Conservation (phyloP, 2,888 invertebrate species). For the Volucella zonaria region DNA sequence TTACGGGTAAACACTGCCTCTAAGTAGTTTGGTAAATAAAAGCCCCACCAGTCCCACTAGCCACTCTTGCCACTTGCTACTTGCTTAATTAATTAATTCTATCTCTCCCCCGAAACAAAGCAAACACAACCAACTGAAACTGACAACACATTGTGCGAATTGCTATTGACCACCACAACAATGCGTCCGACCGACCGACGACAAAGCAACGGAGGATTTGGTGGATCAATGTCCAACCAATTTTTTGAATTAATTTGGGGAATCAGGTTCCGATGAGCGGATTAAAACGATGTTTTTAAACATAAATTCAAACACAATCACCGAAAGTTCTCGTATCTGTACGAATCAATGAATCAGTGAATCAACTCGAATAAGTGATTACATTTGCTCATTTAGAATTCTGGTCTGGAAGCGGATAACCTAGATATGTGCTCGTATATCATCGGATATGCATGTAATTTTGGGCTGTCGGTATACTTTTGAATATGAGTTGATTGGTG, state of each 20-base stretch:
- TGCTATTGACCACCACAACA: constrained; percentile 8
- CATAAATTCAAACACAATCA: neutral
- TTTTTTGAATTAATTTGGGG: too few relatives aligned
- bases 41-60: constrained; percentile 33
- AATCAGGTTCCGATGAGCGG: neutral
- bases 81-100: neutral
- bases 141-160: constrained; percentile 2
- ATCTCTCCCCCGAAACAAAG: neutral
- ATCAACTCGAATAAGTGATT: neutral
- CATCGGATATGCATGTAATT: too few relatives aligned
- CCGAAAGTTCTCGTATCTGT: neutral
- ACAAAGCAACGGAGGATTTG: neutral
- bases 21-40: constrained; percentile 44
- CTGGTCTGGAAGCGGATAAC: neutral
- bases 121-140: neutral
- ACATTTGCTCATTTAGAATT: neutral
- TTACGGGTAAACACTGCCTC: neutral
- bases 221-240: neutral
- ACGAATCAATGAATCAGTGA: constrained; percentile 1
- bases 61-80: neutral
- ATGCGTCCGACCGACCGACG: too few relatives aligned
- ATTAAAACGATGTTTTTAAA: neutral
- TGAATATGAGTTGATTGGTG: too few relatives aligned
- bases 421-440: too few relatives aligned
- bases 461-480: too few relatives aligned